phyloP scores from a whole-genome alignment of 2,113 vertebrate species.

The Elgaria multicarinata region DNA sequence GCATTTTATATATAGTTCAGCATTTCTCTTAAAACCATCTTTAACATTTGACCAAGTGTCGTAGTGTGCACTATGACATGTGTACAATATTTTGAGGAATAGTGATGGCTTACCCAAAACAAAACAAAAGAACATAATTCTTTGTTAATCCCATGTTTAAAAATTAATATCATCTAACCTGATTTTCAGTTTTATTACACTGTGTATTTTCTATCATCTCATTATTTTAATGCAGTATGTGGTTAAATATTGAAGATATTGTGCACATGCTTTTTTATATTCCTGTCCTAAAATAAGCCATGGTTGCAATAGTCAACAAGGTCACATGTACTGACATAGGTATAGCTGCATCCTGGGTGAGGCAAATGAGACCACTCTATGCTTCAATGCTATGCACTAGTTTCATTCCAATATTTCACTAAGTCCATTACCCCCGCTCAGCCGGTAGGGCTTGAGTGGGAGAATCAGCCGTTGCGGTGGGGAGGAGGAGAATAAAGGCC shows the following conservation, averaged over 20 bases:
- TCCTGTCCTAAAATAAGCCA: neutral
- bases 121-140: neutral
- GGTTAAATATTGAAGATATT: neutral
- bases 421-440: too few species aligned
- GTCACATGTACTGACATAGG: neutral
- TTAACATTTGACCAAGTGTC: constrained; percentile 58
- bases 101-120: constrained; percentile 14
- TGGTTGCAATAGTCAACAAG: neutral
- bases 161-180: neutral
- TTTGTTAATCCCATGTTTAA: neutral
- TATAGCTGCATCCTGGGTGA: neutral
- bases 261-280: neutral
- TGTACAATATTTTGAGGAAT: constrained; percentile 26
- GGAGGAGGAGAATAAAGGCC: too few species aligned
- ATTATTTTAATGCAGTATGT: constrained; percentile 4
- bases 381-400: neutral
- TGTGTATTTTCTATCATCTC: neutral
- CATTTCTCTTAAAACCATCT: constrained; percentile 45
- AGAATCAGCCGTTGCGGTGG: too few species aligned
- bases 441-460: too few species aligned
- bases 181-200: neutral
- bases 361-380: neutral
- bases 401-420: neutral
- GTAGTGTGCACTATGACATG: constrained; percentile 27
- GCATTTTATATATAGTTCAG: constrained; percentile 66